phyloP scores from a whole-genome alignment of 2,888 invertebrate genomes.

The Cantharis lateralis region DNA sequence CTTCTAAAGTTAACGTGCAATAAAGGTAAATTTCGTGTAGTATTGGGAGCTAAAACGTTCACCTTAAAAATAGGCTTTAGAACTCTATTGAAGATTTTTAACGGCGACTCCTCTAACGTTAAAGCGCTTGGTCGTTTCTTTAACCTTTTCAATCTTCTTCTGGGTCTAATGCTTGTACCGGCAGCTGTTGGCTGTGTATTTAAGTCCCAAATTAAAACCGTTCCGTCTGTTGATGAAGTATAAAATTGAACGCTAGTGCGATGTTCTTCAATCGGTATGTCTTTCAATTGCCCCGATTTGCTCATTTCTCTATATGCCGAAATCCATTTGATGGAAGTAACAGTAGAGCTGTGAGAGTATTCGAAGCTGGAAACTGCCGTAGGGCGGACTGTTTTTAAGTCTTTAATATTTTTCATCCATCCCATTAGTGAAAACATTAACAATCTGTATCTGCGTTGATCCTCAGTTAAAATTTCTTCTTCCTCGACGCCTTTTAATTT shows the following conservation, averaged over 20 bases:
- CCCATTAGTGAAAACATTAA: slow-evolving; percentile 65
- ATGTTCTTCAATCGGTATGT: slow-evolving; percentile 50
- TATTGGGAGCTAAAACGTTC: slow-evolving; percentile 48
- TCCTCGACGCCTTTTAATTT: slow-evolving; percentile 64
- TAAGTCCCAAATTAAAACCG: slow-evolving; percentile 73
- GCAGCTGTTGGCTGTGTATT: slow-evolving; percentile 52
- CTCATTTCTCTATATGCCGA: slow-evolving; percentile 64
- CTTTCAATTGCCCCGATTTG: slow-evolving; percentile 62
- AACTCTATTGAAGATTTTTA: slow-evolving; percentile 63
- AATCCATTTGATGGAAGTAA: slow-evolving; percentile 72
- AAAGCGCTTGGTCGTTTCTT: slow-evolving; percentile 63
- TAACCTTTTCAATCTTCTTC: slow-evolving; percentile 56
- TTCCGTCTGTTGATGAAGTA: slow-evolving; percentile 69
- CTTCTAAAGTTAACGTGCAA: slow-evolving; percentile 52
- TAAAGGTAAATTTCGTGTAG: slow-evolving; percentile 45
- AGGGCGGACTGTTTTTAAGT: slow-evolving; percentile 62
- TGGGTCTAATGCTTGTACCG: slow-evolving; percentile 23
- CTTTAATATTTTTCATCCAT: slow-evolving; percentile 70
- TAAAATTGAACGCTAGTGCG: slow-evolving; percentile 64
- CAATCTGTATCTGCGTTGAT: slow-evolving; percentile 65
- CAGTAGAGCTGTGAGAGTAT: slow-evolving; percentile 66
- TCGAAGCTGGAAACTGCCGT: slow-evolving; percentile 66
- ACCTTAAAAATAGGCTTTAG: slow-evolving; percentile 68
- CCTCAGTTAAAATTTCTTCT: slow-evolving; percentile 64
- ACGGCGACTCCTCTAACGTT: slow-evolving; percentile 63